A percentile compares a stretch with the other conserved stretches of the same genome.
Conservation (phyloP, 2,797 vertebrate species). For the Halcyon leucocephala region DNA sequence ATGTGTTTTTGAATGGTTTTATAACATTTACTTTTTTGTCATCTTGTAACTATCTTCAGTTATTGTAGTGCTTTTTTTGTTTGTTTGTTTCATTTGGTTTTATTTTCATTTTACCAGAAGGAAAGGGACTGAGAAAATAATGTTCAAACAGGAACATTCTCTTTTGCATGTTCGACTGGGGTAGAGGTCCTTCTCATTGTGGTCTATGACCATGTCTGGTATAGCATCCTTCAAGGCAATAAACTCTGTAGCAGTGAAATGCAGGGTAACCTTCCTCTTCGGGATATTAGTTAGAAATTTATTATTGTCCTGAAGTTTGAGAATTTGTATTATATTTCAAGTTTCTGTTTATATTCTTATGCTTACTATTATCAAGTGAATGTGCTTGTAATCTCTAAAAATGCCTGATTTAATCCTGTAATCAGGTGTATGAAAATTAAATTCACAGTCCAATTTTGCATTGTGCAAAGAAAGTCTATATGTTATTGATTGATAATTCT, state of each 20-base stretch:
- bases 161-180: fast-evolving
- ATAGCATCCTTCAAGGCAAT: background rate
- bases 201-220: background rate
- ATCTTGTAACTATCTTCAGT: background rate
- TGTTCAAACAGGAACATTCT: background rate
- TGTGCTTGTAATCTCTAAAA: background rate
- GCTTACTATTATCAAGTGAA: background rate
- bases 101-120: background rate
- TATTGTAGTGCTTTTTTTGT: background rate
- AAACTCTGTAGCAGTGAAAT: background rate
- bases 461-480: background rate
- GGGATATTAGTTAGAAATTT: background rate
- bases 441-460: background rate
- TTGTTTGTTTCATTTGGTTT: background rate
- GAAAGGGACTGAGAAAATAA: background rate
- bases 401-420: background rate
- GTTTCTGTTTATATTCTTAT: background rate
- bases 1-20: background rate
- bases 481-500: background rate
- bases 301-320: background rate
- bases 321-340: background rate
- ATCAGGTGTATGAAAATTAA: background rate
- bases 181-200: background rate
- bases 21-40: background rate
- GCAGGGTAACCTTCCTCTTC: background rate